A percentile compares a stretch with the other conserved stretches of the same genome.
Evolutionary conservation across 1,140 invertebrate genomes (phyloP).

Genomic region (Drosophila serrata): DNA sequence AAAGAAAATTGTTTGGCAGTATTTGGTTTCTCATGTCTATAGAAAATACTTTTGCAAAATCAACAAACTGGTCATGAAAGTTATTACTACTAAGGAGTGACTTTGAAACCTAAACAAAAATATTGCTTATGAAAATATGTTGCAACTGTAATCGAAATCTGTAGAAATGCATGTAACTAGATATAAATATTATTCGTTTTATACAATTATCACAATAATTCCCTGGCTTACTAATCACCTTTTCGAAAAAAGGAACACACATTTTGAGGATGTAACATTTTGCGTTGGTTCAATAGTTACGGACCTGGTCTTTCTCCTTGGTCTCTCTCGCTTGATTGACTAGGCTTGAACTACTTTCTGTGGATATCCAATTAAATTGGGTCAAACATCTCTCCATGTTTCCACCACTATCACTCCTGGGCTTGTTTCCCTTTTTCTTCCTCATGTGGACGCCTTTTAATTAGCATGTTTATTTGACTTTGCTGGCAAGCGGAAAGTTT

Average conservation of each 20-base stretch:
- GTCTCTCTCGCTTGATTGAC: neutral
- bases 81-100: no score
- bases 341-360: constrained; percentile 27
- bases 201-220: no score
- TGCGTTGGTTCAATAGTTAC: neutral
- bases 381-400: constrained; percentile 61
- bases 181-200: no score
- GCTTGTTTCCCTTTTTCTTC: constrained; percentile 17
- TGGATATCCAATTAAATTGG: constrained; percentile 61
- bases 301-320: neutral
- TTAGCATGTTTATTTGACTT: constrained; percentile 84
- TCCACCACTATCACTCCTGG: neutral
- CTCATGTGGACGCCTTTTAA: constrained; percentile 64
- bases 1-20: neutral
- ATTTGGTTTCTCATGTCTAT: neutral
- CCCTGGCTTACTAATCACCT: no score
- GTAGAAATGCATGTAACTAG: no score
- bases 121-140: no score
- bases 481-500: constrained; percentile 57
- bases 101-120: no score
- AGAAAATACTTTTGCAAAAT: no score
- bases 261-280: neutral
- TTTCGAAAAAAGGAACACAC: no score
- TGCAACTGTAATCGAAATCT: no score
- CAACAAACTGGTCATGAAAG: no score